These are phyloP conservation scores for Perca schrenkii DNA, from an alignment of 2,113 vertebrate genomes.

Conservation along the genomic window DNA sequence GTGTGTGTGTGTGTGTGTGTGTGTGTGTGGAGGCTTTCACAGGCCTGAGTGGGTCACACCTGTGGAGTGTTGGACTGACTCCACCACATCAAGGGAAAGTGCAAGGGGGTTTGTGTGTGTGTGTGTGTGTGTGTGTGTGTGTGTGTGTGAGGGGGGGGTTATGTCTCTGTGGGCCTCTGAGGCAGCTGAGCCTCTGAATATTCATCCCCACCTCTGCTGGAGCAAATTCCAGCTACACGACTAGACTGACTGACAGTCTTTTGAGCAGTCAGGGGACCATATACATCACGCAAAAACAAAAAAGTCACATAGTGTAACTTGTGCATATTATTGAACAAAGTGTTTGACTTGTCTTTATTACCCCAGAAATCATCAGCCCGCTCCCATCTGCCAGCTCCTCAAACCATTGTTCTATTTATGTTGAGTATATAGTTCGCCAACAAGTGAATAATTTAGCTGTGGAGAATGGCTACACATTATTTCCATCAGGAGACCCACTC, in stretches of 20 bases:
- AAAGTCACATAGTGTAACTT: conserved; percentile 34
- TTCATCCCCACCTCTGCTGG: conserved; percentile 65
- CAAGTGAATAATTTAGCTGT: conserved; percentile 66
- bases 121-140: conserved; percentile 16
- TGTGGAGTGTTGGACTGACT: conserved; percentile 69
- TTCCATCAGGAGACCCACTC: conserved; percentile 53
- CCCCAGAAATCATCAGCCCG: conserved; percentile 33
- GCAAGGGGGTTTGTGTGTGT: conserved; percentile 2
- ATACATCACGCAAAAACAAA: conserved; percentile 33
- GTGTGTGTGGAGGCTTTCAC: conserved; percentile 44
- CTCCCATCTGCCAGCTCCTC: conserved; percentile 62
- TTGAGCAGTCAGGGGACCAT: conserved; percentile 28
- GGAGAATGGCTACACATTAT: conserved; percentile 53
- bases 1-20: too few relatives aligned
- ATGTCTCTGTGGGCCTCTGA: conserved; percentile 57
- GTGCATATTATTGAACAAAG: conserved; percentile 55
- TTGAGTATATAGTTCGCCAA: conserved; percentile 50
- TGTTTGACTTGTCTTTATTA: conserved; percentile 57
- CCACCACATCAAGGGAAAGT: conserved; percentile 67
- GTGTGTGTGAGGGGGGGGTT: conserved; percentile 40
- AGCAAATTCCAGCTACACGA: conserved; percentile 64
- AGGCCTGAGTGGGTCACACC: conserved; percentile 74
- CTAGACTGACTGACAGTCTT: conserved; percentile 47
- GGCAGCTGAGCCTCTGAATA: conserved; percentile 76
- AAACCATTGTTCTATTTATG: conserved; percentile 50